These are phyloP conservation scores for Epirrhoe alternata DNA, from an alignment of 2,888 invertebrate genomes.

Conservation along the genomic window DNA sequence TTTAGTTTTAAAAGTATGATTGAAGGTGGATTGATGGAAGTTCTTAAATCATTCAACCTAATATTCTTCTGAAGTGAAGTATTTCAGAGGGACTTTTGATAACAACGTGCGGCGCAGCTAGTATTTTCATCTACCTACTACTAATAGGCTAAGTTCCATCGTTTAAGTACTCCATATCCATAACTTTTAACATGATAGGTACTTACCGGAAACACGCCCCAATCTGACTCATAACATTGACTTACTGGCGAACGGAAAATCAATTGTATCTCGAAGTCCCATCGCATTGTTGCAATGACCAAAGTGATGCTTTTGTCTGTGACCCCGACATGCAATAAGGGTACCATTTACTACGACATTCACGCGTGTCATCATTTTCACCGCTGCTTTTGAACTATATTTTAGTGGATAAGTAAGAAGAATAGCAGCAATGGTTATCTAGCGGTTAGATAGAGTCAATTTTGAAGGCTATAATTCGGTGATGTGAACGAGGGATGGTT, in stretches of 20 bases:
- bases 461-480: conserved; percentile 17
- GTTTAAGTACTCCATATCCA: neutral
- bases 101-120: too few species aligned
- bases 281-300: conserved; percentile 67
- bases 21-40: too few species aligned
- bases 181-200: conserved; percentile 13
- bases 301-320: conserved; percentile 64
- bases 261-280: conserved; percentile 67
- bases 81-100: too few species aligned
- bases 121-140: too few species aligned
- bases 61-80: too few species aligned
- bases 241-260: conserved; percentile 63
- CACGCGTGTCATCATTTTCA: conserved; percentile 40
- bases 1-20: too few species aligned
- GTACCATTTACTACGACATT: conserved; percentile 20
- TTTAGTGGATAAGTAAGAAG: neutral
- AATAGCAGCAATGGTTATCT: conserved; percentile 42
- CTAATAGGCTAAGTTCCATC: too few species aligned
- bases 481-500: conserved; percentile 58
- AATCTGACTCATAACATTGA: conserved; percentile 54
- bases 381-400: conserved; percentile 36
- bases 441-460: conserved; percentile 13
- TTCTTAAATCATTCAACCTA: too few species aligned
- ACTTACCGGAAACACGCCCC: conserved; percentile 47
- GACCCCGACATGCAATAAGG: conserved; percentile 59